Evolutionary conservation across 2,888 invertebrate genomes (phyloP).

Genomic region (Podabrus alpinus): DNA sequence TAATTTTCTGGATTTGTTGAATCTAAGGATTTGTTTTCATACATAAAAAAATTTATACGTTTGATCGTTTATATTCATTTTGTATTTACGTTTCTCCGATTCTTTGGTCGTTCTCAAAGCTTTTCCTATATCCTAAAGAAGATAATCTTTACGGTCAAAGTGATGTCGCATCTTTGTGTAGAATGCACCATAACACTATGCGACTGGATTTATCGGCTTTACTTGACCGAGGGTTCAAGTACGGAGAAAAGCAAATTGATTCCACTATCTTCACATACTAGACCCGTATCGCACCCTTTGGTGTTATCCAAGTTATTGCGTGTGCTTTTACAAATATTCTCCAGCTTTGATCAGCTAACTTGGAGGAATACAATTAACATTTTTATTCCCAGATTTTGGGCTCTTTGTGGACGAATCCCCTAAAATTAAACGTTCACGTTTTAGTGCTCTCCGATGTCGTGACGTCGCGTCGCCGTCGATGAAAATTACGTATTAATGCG

Average conservation of each 20-base stretch:
- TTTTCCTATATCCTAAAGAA: conserved; percentile 19
- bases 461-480: neutral
- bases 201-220: conserved; percentile 43
- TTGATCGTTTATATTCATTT: conserved; percentile 4
- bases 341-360: conserved; percentile 15
- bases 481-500: neutral
- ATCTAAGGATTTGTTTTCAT: neutral
- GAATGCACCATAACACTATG: conserved; percentile 22
- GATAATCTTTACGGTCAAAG: conserved; percentile 20
- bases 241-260: conserved; percentile 48
- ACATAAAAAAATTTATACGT: conserved; percentile 5
- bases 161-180: conserved; percentile 21
- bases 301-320: conserved; percentile 32
- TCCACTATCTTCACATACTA: conserved; percentile 41
- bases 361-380: conserved; percentile 1
- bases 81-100: conserved; percentile 9
- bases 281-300: conserved; percentile 31
- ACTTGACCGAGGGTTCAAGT: conserved; percentile 38
- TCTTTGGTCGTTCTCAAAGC: conserved; percentile 13
- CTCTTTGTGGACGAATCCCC: neutral
- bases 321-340: conserved; percentile 26
- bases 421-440: too few relatives aligned
- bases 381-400: neutral
- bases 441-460: too few relatives aligned
- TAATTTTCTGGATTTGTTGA: neutral